Conservation (phyloP, 2,797 vertebrate genomes). For the Diceros bicornis region DNA sequence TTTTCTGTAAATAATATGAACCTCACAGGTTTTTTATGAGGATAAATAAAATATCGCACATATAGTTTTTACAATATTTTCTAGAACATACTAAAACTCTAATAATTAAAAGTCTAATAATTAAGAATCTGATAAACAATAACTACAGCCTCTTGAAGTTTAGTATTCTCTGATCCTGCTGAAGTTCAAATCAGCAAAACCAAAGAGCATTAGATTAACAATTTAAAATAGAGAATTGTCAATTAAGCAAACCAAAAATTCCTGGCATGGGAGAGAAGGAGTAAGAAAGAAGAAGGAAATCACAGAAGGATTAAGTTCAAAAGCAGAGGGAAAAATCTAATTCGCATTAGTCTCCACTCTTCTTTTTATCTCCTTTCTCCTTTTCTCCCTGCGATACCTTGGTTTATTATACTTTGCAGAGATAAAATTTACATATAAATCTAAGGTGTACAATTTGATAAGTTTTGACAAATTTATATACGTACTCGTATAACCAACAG, state of each 20-base stretch:
- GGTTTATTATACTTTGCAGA: not conserved
- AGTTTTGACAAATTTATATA: not conserved
- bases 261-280: not conserved
- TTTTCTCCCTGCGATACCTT: not conserved
- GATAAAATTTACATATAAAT: not conserved
- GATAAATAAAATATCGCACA: not conserved
- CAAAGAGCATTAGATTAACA: not conserved
- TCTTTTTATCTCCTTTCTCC: not conserved
- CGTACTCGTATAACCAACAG: not conserved
- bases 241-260: not conserved
- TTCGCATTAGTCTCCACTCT: not conserved
- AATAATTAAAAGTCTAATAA: not conserved
- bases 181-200: not conserved
- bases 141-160: not conserved
- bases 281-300: not conserved
- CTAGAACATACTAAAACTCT: not conserved
- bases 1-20: not conserved
- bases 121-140: constrained; percentile 8
- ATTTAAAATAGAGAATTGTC: not conserved
- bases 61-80: not conserved
- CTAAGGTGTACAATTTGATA: not conserved
- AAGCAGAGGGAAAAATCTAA: not conserved
- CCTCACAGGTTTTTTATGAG: not conserved
- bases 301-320: not conserved
- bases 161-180: not conserved